Evolutionary conservation across 2,888 invertebrate genomes (phyloP).

Genomic region (Dorcus hopei): DNA sequence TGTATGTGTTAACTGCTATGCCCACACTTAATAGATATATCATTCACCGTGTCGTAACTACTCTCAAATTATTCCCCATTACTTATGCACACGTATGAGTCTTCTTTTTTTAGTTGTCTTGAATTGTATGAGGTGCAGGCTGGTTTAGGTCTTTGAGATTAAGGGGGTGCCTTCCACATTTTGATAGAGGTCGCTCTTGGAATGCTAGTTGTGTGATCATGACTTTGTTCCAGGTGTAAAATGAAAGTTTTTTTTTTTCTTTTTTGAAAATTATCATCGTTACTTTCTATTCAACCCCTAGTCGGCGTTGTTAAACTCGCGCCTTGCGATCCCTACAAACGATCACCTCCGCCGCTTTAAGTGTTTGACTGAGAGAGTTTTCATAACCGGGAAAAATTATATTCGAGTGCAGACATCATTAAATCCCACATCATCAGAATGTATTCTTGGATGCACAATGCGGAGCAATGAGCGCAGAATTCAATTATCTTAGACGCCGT

Average conservation of each 20-base stretch:
- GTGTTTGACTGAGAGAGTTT: slow-evolving; percentile 8
- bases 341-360: slow-evolving; percentile 12
- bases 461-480: slow-evolving; percentile 43
- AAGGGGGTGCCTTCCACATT: too few species aligned
- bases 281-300: too few species aligned
- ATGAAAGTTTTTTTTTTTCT: too few species aligned
- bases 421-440: slow-evolving; percentile 45
- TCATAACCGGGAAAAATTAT: slow-evolving; percentile 28
- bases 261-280: too few species aligned
- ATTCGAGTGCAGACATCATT: slow-evolving; percentile 39
- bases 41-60: slow-evolving; percentile 20
- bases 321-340: not conserved
- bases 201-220: too few species aligned
- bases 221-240: too few species aligned
- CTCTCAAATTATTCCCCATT: not conserved
- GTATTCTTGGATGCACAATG: slow-evolving; percentile 44
- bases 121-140: too few species aligned
- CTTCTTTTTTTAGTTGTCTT: too few species aligned
- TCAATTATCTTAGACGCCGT: slow-evolving; percentile 42
- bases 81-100: not conserved
- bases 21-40: slow-evolving; percentile 43
- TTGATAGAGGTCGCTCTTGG: too few species aligned
- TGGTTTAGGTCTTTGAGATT: too few species aligned
- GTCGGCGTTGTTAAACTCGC: too few species aligned
- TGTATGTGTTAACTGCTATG: slow-evolving; percentile 42